These are phyloP conservation scores for Caenorhabditis imperialis DNA, from an alignment of 2,888 invertebrate genomes.

Conservation along the genomic window DNA sequence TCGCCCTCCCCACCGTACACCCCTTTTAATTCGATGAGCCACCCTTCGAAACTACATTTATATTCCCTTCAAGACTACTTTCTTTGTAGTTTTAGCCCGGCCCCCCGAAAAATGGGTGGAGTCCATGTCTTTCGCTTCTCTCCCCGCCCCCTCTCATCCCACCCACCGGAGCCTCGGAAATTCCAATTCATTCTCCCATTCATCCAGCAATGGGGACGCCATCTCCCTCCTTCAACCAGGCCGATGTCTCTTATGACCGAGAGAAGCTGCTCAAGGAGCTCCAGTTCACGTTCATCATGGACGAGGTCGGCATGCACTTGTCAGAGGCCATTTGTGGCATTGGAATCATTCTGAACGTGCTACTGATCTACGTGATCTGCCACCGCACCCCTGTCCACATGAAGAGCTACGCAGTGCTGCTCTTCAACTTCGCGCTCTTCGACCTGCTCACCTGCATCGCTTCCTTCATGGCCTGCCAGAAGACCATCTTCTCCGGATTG, in stretches of 20 bases:
- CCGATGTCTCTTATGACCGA: constrained; percentile 9
- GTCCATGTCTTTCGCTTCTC: too few species aligned
- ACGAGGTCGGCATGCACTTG: constrained; percentile 29
- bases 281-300: constrained; percentile 42
- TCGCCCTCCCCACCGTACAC: too few species aligned
- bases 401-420: constrained; percentile 49
- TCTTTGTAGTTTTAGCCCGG: too few species aligned
- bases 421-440: constrained; percentile 59
- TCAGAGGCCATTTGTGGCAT: constrained; percentile 33
- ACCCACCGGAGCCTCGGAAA: too few species aligned
- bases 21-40: too few species aligned
- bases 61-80: too few species aligned
- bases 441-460: constrained; percentile 49
- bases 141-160: too few species aligned
- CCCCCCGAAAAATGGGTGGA: too few species aligned
- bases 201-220: constrained; percentile 7
- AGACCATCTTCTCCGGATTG: constrained; percentile 55
- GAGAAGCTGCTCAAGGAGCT: constrained; percentile 20
- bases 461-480: constrained; percentile 46
- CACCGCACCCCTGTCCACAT: constrained; percentile 44
- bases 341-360: constrained; percentile 35
- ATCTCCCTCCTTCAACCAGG: too few species aligned
- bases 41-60: too few species aligned
- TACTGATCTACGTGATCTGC: constrained; percentile 40
- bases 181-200: background rate